Evolutionary conservation across 2,113 vertebrate species (phyloP), one percentile per base, ranked within the genome.

Genomic region (Sphyrna mokarran): DNA sequence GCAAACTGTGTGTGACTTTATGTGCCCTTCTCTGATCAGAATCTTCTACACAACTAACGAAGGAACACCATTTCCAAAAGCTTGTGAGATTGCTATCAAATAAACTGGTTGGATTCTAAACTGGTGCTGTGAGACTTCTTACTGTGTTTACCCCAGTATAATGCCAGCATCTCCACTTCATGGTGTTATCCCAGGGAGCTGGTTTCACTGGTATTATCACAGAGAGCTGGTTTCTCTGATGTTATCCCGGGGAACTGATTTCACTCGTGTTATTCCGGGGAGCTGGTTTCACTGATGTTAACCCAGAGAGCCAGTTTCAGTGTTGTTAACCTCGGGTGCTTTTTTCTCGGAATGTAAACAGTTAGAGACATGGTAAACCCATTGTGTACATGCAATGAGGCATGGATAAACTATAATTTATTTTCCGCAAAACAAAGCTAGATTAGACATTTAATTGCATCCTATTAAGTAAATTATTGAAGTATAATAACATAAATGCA

Each of bases 391-490:
- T n/a, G 58, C 26, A 90, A 90, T 90, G 87, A 90, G 87, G 26
- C 87, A 63, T 90, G 29, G 29, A 61, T 90, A 90, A 33, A 90
- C 33, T 37, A 16, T 90, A 61, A 63, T 90, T 90, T 61, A 90
- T 13, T 90, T 90, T 16, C 61, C 16, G 4, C 22, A 48, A 61
- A 61, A 33, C 87, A 58, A 16, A 63, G 29, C 87, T 63, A 63
- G 33, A 13, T 37, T 37, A 80, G 33, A 37, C 76, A 37, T n/a
- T n/a, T 80, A 90, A 90, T 90, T 90, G 54, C 87, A 63, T 33
- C 58, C 87, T 90, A 90, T 90, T 90, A 90, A 90, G 58, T 63
- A 63, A 63, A 90, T 90, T 63, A n/a, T 63, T 90, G 87, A 90
- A 29, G 87, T n/a, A 61, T 90, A 61, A 61, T 13, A 33, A 33